phyloP scores from a whole-genome alignment of 2,113 vertebrate genomes.

The Bolborhynchus lineola region DNA sequence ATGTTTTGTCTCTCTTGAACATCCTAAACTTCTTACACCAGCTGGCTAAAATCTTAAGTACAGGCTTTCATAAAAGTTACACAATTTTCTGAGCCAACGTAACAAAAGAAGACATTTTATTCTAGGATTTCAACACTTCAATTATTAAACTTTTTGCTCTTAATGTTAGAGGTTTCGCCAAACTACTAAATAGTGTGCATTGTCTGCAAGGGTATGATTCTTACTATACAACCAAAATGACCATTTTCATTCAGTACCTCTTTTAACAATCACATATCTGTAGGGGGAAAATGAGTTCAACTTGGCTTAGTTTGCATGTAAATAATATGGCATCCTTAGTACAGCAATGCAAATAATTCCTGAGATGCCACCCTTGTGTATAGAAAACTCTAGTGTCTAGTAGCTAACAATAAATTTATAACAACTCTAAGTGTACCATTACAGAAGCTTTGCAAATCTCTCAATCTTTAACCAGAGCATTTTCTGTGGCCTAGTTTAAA shows the following conservation, averaged over 20 bases:
- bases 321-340: not conserved
- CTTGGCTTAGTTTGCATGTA: not conserved
- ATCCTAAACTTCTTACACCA: not conserved
- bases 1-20: not conserved
- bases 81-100: not conserved
- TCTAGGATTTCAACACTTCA: not conserved
- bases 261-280: not conserved
- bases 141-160: not conserved
- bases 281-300: not conserved
- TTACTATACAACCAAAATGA: not conserved
- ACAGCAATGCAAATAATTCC: not conserved
- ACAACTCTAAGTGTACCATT: not conserved
- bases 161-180: not conserved
- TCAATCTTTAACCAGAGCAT: not conserved
- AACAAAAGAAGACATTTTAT: not conserved
- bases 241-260: not conserved
- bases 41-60: not conserved
- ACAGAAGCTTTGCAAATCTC: not conserved
- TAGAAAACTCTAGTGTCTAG: not conserved
- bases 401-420: not conserved
- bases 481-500: conserved; percentile 2
- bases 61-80: not conserved
- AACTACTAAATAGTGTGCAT: not conserved
- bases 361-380: not conserved
- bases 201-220: not conserved